Evolutionary conservation across 2,888 invertebrate species (phyloP), one percentile per base, ranked within the genome.

Genomic region (Hyposoter dolosus): DNA sequence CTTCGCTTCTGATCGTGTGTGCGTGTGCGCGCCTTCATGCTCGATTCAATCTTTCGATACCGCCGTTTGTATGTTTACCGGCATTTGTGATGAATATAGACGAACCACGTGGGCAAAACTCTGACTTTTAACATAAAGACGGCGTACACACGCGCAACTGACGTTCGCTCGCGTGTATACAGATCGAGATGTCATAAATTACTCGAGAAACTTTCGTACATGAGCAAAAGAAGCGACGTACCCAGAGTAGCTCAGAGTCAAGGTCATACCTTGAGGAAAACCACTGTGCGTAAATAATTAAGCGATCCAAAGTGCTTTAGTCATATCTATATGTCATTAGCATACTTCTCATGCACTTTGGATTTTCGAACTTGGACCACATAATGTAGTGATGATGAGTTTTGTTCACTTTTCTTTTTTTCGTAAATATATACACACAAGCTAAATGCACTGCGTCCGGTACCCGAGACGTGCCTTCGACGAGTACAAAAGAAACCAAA

Each of bases 241-340:
- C 65, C 4, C 32, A 75, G 47, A 71, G 43, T 35, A 50, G 40
- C 17, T 43, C 72, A n/a, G 53, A 81, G 69, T 84, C 84, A 84
- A 84, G 84, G 84, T 65, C 80, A 47, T 12, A 19, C 19, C 17
- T 32, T 63, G 76, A 71, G 66, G 53, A 84, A 84, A 83, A 72
- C 63, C 35, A 60, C 40, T 43, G 23, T 50, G 84, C 81, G 69
- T 78, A 74, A 78, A 82, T 77, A 72, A 81, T 81, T 66, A 81
- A 69, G 0, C 19, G 53, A 19, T 53, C 19, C 19, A 19, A 19
- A 53, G 53, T 53, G 19, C 19, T 19, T 53, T 1, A 10, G 19
- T n/a, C 47, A 50, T 50, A 50, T 50, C 17, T 50, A 50, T 50
- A 50, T 50, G 7, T 53, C 9, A 19, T 19, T 53, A 53, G 17